Conservation (phyloP, 30 jellyfish, hydroid and myxozoan species). For the Phacellophora camtschatica region DNA sequence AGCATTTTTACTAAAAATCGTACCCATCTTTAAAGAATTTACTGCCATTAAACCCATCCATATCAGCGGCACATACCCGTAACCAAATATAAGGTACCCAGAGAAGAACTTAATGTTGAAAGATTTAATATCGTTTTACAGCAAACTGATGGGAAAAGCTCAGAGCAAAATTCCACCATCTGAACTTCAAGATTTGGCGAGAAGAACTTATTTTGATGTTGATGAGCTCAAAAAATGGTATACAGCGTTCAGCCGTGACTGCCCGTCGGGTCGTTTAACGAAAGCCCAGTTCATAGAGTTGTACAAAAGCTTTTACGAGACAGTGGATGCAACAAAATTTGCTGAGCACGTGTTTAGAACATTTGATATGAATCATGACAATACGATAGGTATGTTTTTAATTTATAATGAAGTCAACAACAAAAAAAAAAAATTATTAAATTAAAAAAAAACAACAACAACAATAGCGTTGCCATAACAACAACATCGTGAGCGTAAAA, state of each 20-base stretch:
- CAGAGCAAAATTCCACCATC: conserved; percentile 91
- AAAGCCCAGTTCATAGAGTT: conserved; percentile 83
- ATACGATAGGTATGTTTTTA: conserved; percentile 87
- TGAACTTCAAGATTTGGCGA: conserved; percentile 75
- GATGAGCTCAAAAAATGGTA: conserved; percentile 92
- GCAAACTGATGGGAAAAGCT: conserved; percentile 87
- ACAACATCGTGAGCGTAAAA: too few relatives aligned
- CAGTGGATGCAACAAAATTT: conserved; percentile 81
- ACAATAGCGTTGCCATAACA: too few relatives aligned
- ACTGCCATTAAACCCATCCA: too few relatives aligned
- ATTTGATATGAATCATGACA: conserved; percentile 86
- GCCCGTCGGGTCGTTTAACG: conserved; percentile 86
- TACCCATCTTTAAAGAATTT: too few relatives aligned
- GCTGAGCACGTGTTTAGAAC: conserved; percentile 98
- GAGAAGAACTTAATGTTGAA: too few relatives aligned
- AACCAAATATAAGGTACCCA: too few relatives aligned
- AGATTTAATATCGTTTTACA: not conserved
- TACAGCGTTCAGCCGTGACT: conserved; percentile 83
- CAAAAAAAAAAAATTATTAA: too few relatives aligned
- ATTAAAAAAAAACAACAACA: too few relatives aligned
- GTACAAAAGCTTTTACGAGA: conserved; percentile 79
- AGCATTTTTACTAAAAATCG: too few relatives aligned
- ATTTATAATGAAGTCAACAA: not conserved
- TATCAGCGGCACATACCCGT: too few relatives aligned
- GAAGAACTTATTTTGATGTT: conserved; percentile 79